Evolutionary conservation across 2,797 vertebrate genomes (phyloP), one percentile per base, ranked within the genome.

Genomic region (Sus cebifrons): DNA sequence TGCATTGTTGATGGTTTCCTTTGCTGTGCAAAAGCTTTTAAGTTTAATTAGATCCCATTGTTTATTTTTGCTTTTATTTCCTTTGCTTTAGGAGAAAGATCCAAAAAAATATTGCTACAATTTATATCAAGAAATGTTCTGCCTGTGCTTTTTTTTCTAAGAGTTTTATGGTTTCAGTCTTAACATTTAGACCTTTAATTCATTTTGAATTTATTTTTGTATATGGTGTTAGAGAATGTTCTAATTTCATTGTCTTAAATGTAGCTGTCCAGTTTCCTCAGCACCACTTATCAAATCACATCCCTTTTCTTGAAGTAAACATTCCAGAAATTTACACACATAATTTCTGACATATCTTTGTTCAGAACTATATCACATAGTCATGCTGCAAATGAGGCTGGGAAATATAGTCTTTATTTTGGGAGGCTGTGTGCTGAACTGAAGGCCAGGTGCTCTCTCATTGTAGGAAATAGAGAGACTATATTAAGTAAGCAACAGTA

Each of bases 351-450:
- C 40, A 7, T 78, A 40, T 54, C 25, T 87, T 90, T 91, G 29
- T 40, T 8, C n/a, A 78, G 27, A 93, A 93, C 1, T 15, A 81
- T 79, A 56, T 90, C 21, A 44, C 18, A 52, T 13, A 62, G 13
- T 16, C n/a, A 67, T 36, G 23, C 5, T 52, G 10, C 17, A 83
- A 68, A n/a, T 40, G 4, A 88, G 25, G 1, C 27, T 93, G 23
- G 25, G 15, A 85, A 87, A 44, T n/a, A 10, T 36, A 29, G 29
- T 21, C 56, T 89, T 94, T 74, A 87, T 83, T 82, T 86, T 67
- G 36, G 6, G 8, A 79, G 85, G 14, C 14, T 67, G 15, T 73
- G 40, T 60, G 29, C 18, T 32, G 25, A 62, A 71, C 29, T 75
- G 40, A 94, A 90, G 79, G 13, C 21, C 23, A 70, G 60, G 29